Evolutionary conservation across 1,140 invertebrate genomes (phyloP).

Genomic region (Luehdorfia chinensis): DNA sequence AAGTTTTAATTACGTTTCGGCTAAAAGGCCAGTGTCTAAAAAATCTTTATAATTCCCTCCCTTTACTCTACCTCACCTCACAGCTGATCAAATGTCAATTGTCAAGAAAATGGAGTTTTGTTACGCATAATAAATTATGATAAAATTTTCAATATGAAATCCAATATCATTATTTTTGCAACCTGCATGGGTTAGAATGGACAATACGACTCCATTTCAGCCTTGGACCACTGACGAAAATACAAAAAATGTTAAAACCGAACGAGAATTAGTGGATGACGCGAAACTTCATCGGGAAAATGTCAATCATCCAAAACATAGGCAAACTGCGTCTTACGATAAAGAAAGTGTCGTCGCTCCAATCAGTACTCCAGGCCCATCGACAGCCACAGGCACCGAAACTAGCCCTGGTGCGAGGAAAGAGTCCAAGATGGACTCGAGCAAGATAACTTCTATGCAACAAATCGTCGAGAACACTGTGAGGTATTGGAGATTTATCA

Average conservation of each 20-base stretch:
- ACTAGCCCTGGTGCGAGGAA: conserved; percentile 34
- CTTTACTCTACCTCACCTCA: conserved; percentile 57
- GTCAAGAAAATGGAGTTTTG: conserved; percentile 76
- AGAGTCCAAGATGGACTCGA: conserved; percentile 66
- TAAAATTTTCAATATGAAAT: conserved; percentile 67
- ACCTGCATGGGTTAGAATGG: conserved; percentile 65
- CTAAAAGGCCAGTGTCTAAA: no score
- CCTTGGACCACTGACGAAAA: conserved; percentile 68
- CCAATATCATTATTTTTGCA: conserved; percentile 46
- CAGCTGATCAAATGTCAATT: conserved; percentile 76
- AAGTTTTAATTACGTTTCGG: no score
- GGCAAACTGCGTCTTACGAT: conserved; percentile 75
- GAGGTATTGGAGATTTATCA: conserved; percentile 45
- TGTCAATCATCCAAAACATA: conserved; percentile 77
- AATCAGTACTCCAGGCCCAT: conserved; percentile 56
- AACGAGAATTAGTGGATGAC: conserved; percentile 72
- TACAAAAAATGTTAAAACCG: conserved; percentile 68
- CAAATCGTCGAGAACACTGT: conserved; percentile 72
- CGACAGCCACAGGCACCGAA: conserved; percentile 41
- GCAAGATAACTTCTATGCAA: conserved; percentile 71
- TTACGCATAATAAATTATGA: conserved; percentile 68
- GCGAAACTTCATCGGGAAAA: conserved; percentile 76
- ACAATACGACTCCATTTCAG: conserved; percentile 72
- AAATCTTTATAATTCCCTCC: conserved; percentile 21
- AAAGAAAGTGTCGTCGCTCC: conserved; percentile 67